Base-by-base conservation (phyloP, 1,140 invertebrate species). In the Octopus sinensis region DNA sequence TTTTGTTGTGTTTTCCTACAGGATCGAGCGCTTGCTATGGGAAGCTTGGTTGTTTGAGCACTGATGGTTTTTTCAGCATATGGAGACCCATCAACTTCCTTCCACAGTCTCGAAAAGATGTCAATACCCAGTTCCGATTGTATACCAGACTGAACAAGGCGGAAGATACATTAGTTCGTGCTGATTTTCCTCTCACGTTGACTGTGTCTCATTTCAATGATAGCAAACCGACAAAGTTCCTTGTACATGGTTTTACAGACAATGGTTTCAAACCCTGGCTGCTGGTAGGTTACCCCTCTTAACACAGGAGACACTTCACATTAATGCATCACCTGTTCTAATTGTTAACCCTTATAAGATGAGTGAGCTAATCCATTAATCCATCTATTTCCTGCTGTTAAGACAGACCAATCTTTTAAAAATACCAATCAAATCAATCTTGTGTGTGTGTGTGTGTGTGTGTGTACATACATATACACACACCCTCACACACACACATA, bases 231-330 rank as follows among this genome's bases (percentile, higher is more conserved):
- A 88, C 85, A 6, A 95, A 96, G 88, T 93, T 98, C 53, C 96
- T 98, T 82, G 96, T 98, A 0, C 97, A 98, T 86, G 97, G 97
- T 6, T 98, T 97, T 87, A 96, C 96, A 5, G 96, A 96, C 77
- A 95, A 95, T 85, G 97, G 96, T 87, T 93, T 94, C 53, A 56
- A 96, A 85, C 94, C 96, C 6, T 98, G 97, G 97, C 95, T 97
- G 13, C 23, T 52, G 76, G 76, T 82, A 79, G 56, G 81, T 73
- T 43, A 43, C 30, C 30, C 30, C 30, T 1, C 30, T 43, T 43
- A 43, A 43, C 30, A 43, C 30, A 43, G 3, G 30, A 43, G 30
- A 43, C 30, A 2, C 30, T 43, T 43, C 30, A 43, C 30, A 43
- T 43, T 43, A 43, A 43, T 43, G 30, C 30, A 43, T 43, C 30